Conservation (phyloP, 2,113 vertebrate species). For the Cephalopholis sonnerati region DNA sequence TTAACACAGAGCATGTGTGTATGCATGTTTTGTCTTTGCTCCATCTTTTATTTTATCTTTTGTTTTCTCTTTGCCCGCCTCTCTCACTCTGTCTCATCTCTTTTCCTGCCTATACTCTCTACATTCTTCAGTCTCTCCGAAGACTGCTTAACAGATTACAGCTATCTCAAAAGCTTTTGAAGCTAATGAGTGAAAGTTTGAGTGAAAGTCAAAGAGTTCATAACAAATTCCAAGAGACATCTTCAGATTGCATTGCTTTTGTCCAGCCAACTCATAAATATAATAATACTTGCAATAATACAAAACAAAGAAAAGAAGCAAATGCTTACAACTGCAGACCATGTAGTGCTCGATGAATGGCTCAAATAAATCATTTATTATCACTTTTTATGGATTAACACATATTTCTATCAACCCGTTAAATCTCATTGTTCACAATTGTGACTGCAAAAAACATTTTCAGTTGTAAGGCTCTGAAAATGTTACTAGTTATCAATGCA, state of each 20-base stretch:
- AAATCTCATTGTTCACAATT: too few relatives aligned
- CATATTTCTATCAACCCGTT: neutral
- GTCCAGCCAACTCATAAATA: too few relatives aligned
- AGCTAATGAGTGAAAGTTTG: neutral
- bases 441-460: too few relatives aligned
- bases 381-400: neutral
- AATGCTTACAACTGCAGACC: neutral
- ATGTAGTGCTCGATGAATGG: too few relatives aligned
- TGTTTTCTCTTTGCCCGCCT: neutral
- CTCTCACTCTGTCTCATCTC: neutral
- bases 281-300: neutral
- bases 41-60: neutral
- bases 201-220: neutral
- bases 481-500: too few relatives aligned
- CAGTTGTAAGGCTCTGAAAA: too few relatives aligned
- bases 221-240: neutral
- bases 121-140: neutral
- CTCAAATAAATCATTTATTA: too few relatives aligned
- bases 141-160: neutral
- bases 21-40: neutral
- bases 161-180: neutral
- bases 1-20: neutral
- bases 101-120: neutral
- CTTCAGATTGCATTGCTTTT: neutral
- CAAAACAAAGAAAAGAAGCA: neutral